Conservation (phyloP, 1,140 invertebrate species). For the Saccostrea echinata region DNA sequence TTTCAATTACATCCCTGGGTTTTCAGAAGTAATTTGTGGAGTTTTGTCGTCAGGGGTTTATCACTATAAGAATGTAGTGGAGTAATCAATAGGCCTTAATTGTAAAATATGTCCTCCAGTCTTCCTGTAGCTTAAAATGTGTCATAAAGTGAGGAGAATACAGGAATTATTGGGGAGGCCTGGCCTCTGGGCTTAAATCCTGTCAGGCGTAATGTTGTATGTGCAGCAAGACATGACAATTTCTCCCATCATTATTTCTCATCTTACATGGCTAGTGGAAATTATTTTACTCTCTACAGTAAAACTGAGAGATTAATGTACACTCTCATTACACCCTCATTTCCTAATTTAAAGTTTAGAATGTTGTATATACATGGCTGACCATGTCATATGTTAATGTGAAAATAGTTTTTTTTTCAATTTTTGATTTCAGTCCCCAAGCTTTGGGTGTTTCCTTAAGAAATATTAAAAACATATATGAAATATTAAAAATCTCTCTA, state of each 20-base stretch:
- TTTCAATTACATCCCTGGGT: neutral
- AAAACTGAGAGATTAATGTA: neutral
- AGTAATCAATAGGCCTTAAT: conserved; percentile 32
- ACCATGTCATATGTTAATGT: too few species aligned
- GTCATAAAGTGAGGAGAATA: conserved; percentile 13
- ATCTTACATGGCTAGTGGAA: neutral
- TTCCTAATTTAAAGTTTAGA: neutral
- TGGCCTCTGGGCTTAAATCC: neutral
- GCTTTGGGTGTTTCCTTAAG: too few species aligned
- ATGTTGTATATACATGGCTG: too few species aligned
- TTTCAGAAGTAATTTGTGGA: conserved; percentile 29
- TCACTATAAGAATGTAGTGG: neutral
- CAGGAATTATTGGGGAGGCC: neutral
- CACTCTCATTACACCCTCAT: too few species aligned
- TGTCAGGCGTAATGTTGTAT: neutral
- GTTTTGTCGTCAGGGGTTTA: neutral
- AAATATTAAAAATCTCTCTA: too few species aligned
- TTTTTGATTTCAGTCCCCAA: too few species aligned
- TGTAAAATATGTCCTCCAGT: conserved; percentile 22
- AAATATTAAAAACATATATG: too few species aligned
- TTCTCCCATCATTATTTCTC: neutral
- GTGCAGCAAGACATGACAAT: neutral
- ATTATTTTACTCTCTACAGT: neutral
- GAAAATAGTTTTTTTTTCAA: too few species aligned
- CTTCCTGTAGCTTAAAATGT: conserved; percentile 2